phyloP scores from a whole-genome alignment of 1,140 invertebrate genomes.

The Drosophila baimaii region DNA sequence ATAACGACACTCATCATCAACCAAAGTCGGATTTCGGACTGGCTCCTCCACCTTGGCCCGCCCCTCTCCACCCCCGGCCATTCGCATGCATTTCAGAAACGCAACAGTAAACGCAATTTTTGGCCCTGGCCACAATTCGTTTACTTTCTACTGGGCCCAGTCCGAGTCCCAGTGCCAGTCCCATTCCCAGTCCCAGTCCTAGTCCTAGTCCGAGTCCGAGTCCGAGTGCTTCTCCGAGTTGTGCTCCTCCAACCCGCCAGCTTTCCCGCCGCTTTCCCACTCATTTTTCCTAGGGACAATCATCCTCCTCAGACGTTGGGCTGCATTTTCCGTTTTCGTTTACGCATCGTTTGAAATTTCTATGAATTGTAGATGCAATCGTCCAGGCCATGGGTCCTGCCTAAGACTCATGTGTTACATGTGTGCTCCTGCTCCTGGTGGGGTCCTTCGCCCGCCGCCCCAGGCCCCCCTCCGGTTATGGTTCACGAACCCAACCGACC shows the following conservation, averaged over 20 bases:
- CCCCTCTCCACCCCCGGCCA: neutral
- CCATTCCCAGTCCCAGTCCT: constrained; percentile 7
- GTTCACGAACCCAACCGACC: constrained; percentile 59
- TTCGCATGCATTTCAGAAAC: constrained; percentile 71
- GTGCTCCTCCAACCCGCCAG: constrained; percentile 7
- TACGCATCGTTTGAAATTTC: constrained; percentile 83
- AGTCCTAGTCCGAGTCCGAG: constrained; percentile 15
- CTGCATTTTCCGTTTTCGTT: constrained; percentile 82
- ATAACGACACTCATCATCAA: constrained; percentile 83
- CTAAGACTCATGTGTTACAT: constrained; percentile 67
- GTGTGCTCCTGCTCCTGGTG: constrained; percentile 32
- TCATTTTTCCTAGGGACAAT: constrained; percentile 34
- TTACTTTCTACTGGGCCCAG: constrained; percentile 57
- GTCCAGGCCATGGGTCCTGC: constrained; percentile 65
- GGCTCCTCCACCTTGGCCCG: constrained; percentile 10
- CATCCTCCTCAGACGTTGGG: constrained; percentile 23
- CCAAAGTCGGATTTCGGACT: constrained; percentile 76
- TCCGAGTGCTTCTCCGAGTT: constrained; percentile 18
- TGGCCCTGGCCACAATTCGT: constrained; percentile 64
- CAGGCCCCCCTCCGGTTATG: constrained; percentile 28
- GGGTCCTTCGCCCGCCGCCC: too few relatives aligned
- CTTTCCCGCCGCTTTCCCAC: neutral
- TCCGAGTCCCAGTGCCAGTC: constrained; percentile 3
- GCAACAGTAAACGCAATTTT: constrained; percentile 71
- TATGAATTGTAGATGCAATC: constrained; percentile 84